phyloP scores from a whole-genome alignment of 2,113 vertebrate genomes.

The Nerophis ophidion region DNA sequence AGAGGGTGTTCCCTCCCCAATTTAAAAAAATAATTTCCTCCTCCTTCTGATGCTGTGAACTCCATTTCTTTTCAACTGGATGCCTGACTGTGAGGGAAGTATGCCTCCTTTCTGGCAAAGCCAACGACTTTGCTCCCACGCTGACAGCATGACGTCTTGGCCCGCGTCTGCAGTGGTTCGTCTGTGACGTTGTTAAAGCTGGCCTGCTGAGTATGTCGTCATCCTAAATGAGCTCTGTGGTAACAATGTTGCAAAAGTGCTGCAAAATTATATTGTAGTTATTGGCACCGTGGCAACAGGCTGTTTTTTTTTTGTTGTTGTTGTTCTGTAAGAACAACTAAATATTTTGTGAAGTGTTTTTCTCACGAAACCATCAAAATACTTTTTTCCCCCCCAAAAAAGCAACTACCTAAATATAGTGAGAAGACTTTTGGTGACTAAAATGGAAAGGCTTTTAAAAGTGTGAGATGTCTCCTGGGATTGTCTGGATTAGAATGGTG shows the following conservation, averaged over 20 bases:
- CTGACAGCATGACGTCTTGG: slow-evolving; percentile 59
- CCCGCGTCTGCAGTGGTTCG: slow-evolving; percentile 56
- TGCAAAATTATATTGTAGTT: slow-evolving; percentile 35
- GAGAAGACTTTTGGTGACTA: too few species aligned
- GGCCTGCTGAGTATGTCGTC: slow-evolving; percentile 53
- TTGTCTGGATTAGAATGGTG: too few species aligned
- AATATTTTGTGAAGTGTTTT: too few species aligned
- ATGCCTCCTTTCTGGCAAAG: slow-evolving; percentile 38
- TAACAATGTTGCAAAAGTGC: slow-evolving; percentile 14
- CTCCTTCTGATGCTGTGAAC: slow-evolving; percentile 24
- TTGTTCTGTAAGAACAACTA: not conserved
- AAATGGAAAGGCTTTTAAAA: too few species aligned
- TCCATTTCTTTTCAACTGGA: slow-evolving; percentile 20
- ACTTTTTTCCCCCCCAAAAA: too few species aligned
- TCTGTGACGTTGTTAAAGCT: slow-evolving; percentile 48
- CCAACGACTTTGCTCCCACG: slow-evolving; percentile 50
- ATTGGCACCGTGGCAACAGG: slow-evolving; percentile 48
- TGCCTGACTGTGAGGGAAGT: slow-evolving; percentile 40
- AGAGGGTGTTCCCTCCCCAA: slow-evolving; percentile 23
- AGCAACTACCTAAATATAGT: too few species aligned
- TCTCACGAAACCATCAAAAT: too few species aligned
- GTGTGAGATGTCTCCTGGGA: too few species aligned
- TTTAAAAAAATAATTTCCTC: slow-evolving; percentile 24
- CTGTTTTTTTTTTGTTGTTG: slow-evolving; percentile 5
- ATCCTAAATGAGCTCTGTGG: slow-evolving; percentile 48